Base-by-base conservation (phyloP, 2,888 invertebrate genomes). In the Microplitis deprimator region DNA sequence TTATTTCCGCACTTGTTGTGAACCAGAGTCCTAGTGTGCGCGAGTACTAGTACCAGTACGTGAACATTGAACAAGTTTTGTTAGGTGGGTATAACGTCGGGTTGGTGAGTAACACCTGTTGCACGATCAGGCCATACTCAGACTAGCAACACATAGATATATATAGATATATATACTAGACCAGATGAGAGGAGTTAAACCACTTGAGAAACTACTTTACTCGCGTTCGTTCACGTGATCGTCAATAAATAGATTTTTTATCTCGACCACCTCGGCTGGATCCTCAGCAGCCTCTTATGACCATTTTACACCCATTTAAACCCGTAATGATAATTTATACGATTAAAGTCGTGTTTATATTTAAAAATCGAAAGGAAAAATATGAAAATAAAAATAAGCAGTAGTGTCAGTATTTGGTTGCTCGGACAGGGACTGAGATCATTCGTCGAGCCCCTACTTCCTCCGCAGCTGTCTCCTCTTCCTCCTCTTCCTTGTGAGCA, bases 201-300 rank as follows among this genome's bases (percentile, higher is more conserved):
- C 50, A 50, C 50, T 50, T 50, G 50, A 50, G 50, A 50, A 50
- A 50, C 50, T 50, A 50, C 50, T 50, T 50, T 50, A 50, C 50
- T 50, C 50, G 8, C 4, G 13, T 50, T 50, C 4, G 13, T 50
- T 50, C 50, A 50, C 50, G 50, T 50, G 50, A 50, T 77, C 79
- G 76, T 67, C 81, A 77, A 83, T 82, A 82, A 81, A 81, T 82
- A 79, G 71, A 80, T 78, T 75, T 79, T 73, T 79, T 72, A 70
- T 70, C 73, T 64, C 78, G 77, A 50, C 50, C 10, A 50, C 50
- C 50, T 29, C 29, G 29, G 29, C 29, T 29, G 29, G 29, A 29
- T 29, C 29, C 29, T 29, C 29, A 29, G 29, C 29, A 29, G 29
- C 29, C 29, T 29, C 29, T 29, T 29, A 29, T 29, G 29, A 29